A percentile compares a stretch with the other conserved stretches of the same genome.
Conservation (phyloP, 2,113 vertebrate species). For the Pithys albifrons region DNA sequence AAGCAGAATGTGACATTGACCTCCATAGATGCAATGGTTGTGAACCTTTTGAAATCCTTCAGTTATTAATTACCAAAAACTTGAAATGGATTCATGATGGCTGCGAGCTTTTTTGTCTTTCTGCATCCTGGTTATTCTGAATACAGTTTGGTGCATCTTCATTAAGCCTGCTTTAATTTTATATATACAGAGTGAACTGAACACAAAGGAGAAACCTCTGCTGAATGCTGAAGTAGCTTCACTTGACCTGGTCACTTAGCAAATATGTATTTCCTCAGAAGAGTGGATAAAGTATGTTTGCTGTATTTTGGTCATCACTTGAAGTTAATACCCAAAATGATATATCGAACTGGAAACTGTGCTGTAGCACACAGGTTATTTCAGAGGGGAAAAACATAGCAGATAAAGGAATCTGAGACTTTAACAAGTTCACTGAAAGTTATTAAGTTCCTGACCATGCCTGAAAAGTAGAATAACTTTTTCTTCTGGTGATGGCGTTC, state of each 20-base stretch:
- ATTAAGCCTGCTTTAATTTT: not conserved
- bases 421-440: not conserved
- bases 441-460: not conserved
- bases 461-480: not conserved
- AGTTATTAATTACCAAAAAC: not conserved
- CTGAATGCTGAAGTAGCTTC: not conserved
- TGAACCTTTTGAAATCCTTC: not conserved
- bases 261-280: not conserved
- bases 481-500: not conserved
- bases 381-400: not conserved
- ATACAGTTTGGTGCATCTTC: not conserved
- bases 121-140: not conserved
- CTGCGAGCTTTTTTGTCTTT: not conserved
- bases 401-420: not conserved
- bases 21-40: not conserved
- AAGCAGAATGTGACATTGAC: not conserved
- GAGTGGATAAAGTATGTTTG: not conserved
- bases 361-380: not conserved
- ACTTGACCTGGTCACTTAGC: not conserved
- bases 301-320: not conserved
- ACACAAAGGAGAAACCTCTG: not conserved
- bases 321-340: not conserved
- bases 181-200: not conserved
- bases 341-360: not conserved
- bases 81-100: not conserved